A percentile compares a stretch with the other conserved stretches of the same genome.
phyloP scores from a whole-genome alignment of 2,113 vertebrate genomes.

The Riparia riparia region DNA sequence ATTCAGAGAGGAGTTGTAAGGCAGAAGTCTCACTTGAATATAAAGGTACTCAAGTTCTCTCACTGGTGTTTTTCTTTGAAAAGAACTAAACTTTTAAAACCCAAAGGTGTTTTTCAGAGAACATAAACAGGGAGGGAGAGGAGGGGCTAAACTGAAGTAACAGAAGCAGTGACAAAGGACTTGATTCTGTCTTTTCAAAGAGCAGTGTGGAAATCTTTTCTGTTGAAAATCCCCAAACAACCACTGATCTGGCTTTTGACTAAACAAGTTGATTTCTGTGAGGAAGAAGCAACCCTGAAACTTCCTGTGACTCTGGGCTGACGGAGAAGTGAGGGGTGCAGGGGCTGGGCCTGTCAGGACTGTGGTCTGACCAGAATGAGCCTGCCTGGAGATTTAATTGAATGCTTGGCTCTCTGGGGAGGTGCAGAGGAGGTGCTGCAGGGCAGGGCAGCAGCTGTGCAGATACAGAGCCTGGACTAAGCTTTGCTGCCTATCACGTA shows the following conservation, averaged over 20 bases:
- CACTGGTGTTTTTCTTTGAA: not conserved
- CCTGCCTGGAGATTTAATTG: not conserved
- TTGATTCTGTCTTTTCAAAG: not conserved
- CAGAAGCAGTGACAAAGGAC: not conserved
- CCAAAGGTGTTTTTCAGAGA: not conserved
- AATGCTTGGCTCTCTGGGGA: fast-evolving
- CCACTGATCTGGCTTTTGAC: not conserved
- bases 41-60: not conserved
- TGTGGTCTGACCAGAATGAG: not conserved
- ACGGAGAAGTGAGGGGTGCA: not conserved
- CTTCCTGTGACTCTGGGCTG: not conserved
- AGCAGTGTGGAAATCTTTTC: not conserved
- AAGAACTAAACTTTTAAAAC: not conserved
- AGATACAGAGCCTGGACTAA: not conserved
- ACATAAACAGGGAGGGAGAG: not conserved
- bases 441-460: not conserved
- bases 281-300: not conserved
- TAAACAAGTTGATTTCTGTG: not conserved
- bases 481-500: not conserved
- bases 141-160: not conserved
- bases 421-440: not conserved
- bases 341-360: not conserved
- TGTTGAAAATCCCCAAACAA: not conserved
- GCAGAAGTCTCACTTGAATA: not conserved
- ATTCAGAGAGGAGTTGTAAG: not conserved